Base-by-base conservation (phyloP, 2,113 vertebrate species). In the Elanoides forficatus region DNA sequence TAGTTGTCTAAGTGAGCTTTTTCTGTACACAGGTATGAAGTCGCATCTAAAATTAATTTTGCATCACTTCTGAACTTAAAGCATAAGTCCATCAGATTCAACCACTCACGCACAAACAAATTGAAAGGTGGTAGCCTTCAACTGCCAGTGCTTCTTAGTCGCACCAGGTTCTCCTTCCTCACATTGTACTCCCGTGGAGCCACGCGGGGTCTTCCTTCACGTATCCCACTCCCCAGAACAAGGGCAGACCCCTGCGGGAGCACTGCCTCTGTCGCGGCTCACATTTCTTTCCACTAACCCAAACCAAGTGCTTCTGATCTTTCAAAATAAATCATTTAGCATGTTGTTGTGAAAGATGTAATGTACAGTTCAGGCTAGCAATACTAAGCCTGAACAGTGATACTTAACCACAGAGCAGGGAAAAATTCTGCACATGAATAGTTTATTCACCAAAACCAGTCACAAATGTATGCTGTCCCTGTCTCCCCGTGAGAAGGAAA, bases 131-230 rank as follows among this genome's bases (percentile, higher is more conserved):
- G 13, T 6, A 83, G 43, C n/a, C 22, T 84, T 72, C 22, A 66
- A 79, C 42, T 4, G 38, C 6, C 48, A 59, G n/a, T 0, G 0
- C 36, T 76, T 52, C 27, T 80, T 32, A 81, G 38, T 22, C 1
- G 2, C 63, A 93, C 79, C 91, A 73, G 45, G 34, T 78, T 97
- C 95, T 95, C 96, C 97, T 80, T 88, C 53, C 92, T 93, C 59
- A 62, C 95, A 96, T 5, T 85, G 93, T 74, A 95, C 86, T 94
- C 94, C 96, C 4, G 2, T 25, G 68, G 90, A 92, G 65, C 90
- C 92, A 47, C 0, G 0, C 48, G 52, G 76, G 23, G 30, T 56
- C 34, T 76, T 91, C 36, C 38, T 84, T 65, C 0, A 0, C 2
- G 0, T 29, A 82, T 50, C 84, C 78, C 5, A 2, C 26, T 68